Percentiles rank a stretch among this genome's conserved stretches.
These are phyloP conservation scores for Lagenorhynchus albirostris DNA, from an alignment of 2,113 vertebrate genomes.

Conservation along the genomic window DNA sequence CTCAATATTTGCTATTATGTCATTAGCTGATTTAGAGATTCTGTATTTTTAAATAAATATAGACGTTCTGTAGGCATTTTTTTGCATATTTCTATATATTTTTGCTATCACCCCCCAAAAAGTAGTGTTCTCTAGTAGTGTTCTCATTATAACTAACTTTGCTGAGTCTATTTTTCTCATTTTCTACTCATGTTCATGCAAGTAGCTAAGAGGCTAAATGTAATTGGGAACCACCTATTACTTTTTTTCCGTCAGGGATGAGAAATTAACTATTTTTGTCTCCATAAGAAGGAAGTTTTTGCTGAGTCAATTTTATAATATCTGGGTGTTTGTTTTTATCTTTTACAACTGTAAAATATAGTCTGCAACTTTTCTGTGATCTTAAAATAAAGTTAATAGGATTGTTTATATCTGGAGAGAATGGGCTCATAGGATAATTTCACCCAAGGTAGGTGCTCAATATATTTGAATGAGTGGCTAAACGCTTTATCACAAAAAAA, in stretches of 20 bases:
- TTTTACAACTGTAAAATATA: not conserved
- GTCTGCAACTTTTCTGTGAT: not conserved
- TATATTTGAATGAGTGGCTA: not conserved
- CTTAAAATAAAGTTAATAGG: not conserved
- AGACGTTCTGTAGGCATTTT: slow-evolving; percentile 20
- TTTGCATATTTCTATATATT: slow-evolving; percentile 37
- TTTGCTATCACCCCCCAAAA: not conserved
- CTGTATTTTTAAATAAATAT: slow-evolving; percentile 53
- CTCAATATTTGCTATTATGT: slow-evolving; percentile 60
- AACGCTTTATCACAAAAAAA: not conserved
- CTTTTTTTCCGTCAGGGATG: not conserved
- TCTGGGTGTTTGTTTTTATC: not conserved
- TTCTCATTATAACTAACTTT: not conserved
- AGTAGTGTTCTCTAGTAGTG: not conserved
- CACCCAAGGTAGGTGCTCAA: not conserved
- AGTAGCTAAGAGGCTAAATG: slow-evolving; percentile 13
- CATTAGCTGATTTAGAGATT: slow-evolving; percentile 62
- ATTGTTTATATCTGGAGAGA: not conserved
- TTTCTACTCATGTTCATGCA: not conserved
- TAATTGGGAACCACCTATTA: slow-evolving; percentile 24
- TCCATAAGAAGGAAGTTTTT: not conserved
- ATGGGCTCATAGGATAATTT: not conserved
- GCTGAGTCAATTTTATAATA: not conserved
- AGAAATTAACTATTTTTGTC: not conserved
- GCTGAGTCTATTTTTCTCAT: not conserved